Base-by-base conservation (phyloP, 1,140 invertebrate genomes). In the Drosophila elegans region DNA sequence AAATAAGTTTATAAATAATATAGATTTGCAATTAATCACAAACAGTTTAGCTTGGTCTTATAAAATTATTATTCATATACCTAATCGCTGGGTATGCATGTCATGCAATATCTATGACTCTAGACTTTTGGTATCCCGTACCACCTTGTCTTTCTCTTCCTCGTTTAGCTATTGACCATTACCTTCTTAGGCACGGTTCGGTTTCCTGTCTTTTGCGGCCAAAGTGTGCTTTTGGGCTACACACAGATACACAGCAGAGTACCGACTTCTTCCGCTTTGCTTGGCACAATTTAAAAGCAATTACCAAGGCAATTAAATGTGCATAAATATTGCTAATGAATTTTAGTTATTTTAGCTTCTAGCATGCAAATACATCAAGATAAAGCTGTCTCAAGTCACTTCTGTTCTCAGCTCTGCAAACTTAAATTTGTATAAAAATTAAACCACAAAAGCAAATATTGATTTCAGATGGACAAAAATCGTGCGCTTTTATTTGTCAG, bases 301-400 rank as follows among this genome's bases (percentile, higher is more conserved):
- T 86, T 79, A 82, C 75, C 34, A 66, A 52, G 63, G 38, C 83
- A 88, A 86, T 86, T 86, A 86, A 72, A 88, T 54, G 59, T 48
- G 51, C 75, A 82, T 88, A 83, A 86, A 88, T 79, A 82, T 76
- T 63, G 60, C 63, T 82, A 79, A 88, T 82, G 67, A 73, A 64
- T 78, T 85, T 78, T 46, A 13, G 36, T 25, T 21, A 41, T 46
- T 54, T 59, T 25, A 64, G 29, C 27, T 44, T 53, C 32, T 44
- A 55, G 29, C 16, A 1, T 21, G 16, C 16, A 21, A 21, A 21
- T 21, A 1, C 16, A n/a, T 21, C 1, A 21, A 21, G 16, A 21
- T 21, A 21, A 21, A 21, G 16, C 16, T 21, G 16, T 21, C 16
- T 21, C 16, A 21, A 21, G 16, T 21, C 16, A 21, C 16, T 21